Conservation (phyloP, 2,113 vertebrate species). For the Oryctolagus cuniculus region mOryCun1.1 NC_091440.1:109408001-109408500, state of each 20-base stretch:
- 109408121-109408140: too few relatives aligned
- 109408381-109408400: not conserved
- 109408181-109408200: too few relatives aligned
- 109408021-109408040: too few relatives aligned
- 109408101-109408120: too few relatives aligned
- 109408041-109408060: too few relatives aligned
- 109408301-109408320: not conserved
- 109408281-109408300: not conserved
- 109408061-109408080: too few relatives aligned
- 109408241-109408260: not conserved
- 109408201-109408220: not conserved
- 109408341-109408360: not conserved
- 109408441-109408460: too few relatives aligned
- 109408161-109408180: too few relatives aligned
- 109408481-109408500: not conserved
- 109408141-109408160: too few relatives aligned
- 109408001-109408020: too few relatives aligned
- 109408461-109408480: too few relatives aligned
- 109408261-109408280: not conserved
- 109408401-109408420: not conserved
- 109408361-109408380: not conserved
- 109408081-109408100: too few relatives aligned
- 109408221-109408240: slow-evolving; percentile 12
- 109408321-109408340: not conserved
- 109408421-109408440: not conserved